Base-by-base conservation (phyloP, 2,888 invertebrate genomes). In the Philonicus albiceps region DNA sequence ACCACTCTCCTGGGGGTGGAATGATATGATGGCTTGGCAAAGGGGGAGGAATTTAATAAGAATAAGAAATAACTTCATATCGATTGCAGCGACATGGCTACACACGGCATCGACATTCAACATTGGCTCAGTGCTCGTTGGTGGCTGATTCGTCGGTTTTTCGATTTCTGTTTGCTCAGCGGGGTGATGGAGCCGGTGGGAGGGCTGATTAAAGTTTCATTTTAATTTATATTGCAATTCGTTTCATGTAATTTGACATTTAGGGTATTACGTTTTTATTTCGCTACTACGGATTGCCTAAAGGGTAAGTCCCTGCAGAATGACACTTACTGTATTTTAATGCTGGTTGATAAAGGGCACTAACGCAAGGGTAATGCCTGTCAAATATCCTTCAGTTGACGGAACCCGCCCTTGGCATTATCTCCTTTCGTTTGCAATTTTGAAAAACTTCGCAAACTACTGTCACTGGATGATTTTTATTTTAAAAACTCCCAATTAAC, bases 61-160 rank as follows among this genome's bases (percentile, higher is more conserved):
- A 84, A 84, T 84, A 84, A 84, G 84, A 84, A 84, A 84, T 84
- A 84, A 84, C 49, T 84, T 73, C 27, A 84, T 84, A 84, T 84
- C 84, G 84, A 84, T 84, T 84, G 84, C 73, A 73, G 72, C 72
- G 43, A 84, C 49, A 84, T 53, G 73, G 30, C 30, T 31, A 83
- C 27, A 64, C 64, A 64, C 22, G 64, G 22, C 64, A 64, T 64
- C 34, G 34, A 7, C 64, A 81, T 43, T 43, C 43, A 55, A 64
- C 64, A 64, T 64, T 55, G n/a, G 49, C 27, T 64, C 64, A 19
- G 53, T 53, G 55, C 22, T 22, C 27, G 22, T 27, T 64, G 64
- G 19, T 55, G 55, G 22, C 55, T 55, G 30, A 81, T 81, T 55
- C 22, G n/a, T 37, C 37, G 11, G 76, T 37, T 40, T 75, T n/a